Conservation (phyloP, 2,113 vertebrate species). For the Psophia crepitans region DNA sequence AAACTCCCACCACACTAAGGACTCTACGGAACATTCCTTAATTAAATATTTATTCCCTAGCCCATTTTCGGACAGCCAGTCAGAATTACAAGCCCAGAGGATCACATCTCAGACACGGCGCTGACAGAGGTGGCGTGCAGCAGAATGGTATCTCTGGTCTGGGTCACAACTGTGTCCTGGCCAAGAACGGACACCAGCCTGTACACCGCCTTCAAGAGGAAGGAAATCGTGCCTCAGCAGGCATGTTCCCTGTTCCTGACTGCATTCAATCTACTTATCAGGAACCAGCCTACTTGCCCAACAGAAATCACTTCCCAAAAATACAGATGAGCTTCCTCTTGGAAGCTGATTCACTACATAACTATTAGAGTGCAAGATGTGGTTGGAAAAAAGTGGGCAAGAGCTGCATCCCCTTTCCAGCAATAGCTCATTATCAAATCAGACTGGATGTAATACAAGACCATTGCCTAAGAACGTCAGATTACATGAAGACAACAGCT, state of each 20-base stretch:
- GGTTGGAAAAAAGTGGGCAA: not conserved
- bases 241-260: not conserved
- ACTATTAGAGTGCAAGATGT: not conserved
- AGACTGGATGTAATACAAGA: not conserved
- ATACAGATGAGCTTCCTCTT: not conserved
- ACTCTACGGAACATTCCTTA: not conserved
- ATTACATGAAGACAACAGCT: not conserved
- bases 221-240: not conserved
- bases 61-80: not conserved
- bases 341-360: not conserved
- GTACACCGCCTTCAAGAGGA: not conserved
- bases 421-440: not conserved
- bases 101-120: fast-evolving
- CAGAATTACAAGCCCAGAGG: not conserved
- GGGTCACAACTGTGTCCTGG: not conserved
- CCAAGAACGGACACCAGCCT: not conserved
- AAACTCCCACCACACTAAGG: not conserved
- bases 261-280: not conserved
- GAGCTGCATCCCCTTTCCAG: not conserved
- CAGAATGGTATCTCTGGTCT: not conserved
- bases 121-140: not conserved
- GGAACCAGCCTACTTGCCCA: not conserved
- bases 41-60: not conserved
- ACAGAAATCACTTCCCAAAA: not conserved
- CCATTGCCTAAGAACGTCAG: not conserved